A percentile compares a stretch with the other conserved stretches of the same genome.
Conservation (phyloP, 2,113 vertebrate genomes). For the Jaculus jaculus region DNA sequence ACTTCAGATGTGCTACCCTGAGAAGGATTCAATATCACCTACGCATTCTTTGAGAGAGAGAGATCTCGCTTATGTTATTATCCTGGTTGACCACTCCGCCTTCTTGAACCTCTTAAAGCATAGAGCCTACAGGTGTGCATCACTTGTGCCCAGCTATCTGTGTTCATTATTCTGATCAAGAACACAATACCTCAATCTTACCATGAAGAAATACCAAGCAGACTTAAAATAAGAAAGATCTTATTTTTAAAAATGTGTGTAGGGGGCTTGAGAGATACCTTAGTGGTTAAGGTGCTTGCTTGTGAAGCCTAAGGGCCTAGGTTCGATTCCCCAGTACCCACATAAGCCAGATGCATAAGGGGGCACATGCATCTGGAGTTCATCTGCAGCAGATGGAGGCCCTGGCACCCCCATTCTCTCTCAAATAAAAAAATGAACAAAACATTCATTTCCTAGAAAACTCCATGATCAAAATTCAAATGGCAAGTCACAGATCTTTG, state of each 20-base stretch:
- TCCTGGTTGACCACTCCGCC: not conserved
- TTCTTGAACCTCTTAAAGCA: not conserved
- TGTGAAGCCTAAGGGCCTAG: too few relatives aligned
- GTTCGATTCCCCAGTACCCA: too few relatives aligned
- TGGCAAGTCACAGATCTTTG: not conserved
- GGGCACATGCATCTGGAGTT: too few relatives aligned
- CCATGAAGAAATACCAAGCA: not conserved
- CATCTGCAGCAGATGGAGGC: too few relatives aligned
- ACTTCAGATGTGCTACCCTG: not conserved
- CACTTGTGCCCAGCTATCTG: not conserved
- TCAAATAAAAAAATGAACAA: not conserved
- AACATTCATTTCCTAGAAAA: constrained; percentile 4
- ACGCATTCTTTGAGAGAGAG: not conserved
- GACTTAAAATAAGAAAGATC: constrained; percentile 34
- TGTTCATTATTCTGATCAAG: constrained; percentile 2
- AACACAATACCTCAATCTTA: not conserved
- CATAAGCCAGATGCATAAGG: too few relatives aligned
- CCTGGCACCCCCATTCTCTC: too few relatives aligned
- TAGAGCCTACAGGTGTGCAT: not conserved
- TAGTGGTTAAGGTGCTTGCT: too few relatives aligned
- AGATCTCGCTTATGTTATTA: not conserved
- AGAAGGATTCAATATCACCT: not conserved
- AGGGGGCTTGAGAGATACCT: not conserved
- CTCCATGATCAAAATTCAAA: constrained; percentile 18
- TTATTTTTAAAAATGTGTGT: not conserved